Conservation (phyloP, 2,888 invertebrate genomes). For the Macaria notata region DNA sequence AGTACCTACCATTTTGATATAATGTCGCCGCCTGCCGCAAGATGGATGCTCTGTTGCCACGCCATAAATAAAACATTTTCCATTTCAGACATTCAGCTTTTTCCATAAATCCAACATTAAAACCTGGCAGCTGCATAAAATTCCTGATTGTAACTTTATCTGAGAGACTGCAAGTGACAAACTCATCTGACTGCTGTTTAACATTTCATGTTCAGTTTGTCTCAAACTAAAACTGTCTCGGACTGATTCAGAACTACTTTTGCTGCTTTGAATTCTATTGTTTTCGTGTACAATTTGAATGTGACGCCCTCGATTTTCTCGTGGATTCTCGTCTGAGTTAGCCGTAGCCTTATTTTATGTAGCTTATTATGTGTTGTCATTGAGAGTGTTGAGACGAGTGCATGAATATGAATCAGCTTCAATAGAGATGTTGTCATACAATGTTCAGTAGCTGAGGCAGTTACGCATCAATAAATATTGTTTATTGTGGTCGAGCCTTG, state of each 20-base stretch:
- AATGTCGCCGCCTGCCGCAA: constrained; percentile 12
- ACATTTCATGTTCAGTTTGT: constrained; percentile 36
- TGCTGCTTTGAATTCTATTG: constrained; percentile 2
- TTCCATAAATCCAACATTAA: constrained; percentile 38
- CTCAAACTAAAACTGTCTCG: constrained; percentile 2
- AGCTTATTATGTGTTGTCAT: constrained; percentile 25
- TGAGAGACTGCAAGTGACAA: constrained; percentile 40
- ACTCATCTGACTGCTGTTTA: constrained; percentile 53
- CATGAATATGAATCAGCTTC: constrained; percentile 74
- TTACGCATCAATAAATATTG: constrained; percentile 61
- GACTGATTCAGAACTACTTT: neutral
- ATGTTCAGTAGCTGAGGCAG: constrained; percentile 41
- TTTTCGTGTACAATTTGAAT: neutral
- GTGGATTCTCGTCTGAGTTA: constrained; percentile 11
- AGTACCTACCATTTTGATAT: constrained; percentile 24
- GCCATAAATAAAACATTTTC: constrained; percentile 36
- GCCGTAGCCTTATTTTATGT: constrained; percentile 13
- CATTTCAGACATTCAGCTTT: constrained; percentile 27
- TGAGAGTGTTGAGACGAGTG: constrained; percentile 49
- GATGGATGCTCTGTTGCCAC: constrained; percentile 24
- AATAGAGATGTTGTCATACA: constrained; percentile 76
- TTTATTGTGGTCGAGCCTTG: constrained; percentile 62
- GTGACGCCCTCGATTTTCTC: constrained; percentile 2
- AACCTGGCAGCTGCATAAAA: constrained; percentile 28
- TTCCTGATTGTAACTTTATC: constrained; percentile 25